Conservation (phyloP, 2,797 vertebrate genomes). For the Hipposideros larvatus region DNA sequence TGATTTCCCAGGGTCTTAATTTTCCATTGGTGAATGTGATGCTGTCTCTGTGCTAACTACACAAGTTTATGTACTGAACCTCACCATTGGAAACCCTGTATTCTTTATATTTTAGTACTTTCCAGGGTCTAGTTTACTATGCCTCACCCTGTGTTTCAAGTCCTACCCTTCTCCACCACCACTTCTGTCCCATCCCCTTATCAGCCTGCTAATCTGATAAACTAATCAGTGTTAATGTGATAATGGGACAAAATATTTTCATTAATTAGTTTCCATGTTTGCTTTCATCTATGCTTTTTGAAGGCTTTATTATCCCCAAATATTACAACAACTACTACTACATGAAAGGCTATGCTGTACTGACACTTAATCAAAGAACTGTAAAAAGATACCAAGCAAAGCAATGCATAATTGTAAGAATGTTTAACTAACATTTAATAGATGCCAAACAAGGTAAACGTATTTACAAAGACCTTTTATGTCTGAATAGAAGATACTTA, state of each 20-base stretch:
- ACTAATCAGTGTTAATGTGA: background rate
- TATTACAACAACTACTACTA: background rate
- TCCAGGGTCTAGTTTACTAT: background rate
- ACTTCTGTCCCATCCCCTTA: background rate
- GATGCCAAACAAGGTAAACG: conserved; percentile 54
- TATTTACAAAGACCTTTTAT: conserved; percentile 56
- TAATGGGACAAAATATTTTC: background rate
- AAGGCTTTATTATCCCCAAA: background rate
- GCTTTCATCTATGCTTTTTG: background rate
- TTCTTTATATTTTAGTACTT: background rate
- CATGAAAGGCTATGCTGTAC: conserved; percentile 22
- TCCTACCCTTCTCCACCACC: background rate
- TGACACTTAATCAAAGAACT: conserved; percentile 59
- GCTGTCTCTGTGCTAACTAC: background rate
- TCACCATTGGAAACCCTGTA: background rate
- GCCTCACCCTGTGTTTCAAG: background rate
- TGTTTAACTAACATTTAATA: conserved; percentile 58
- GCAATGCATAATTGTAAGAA: conserved; percentile 55
- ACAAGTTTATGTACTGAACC: background rate
- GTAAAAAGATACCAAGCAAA: conserved; percentile 62
- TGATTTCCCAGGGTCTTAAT: background rate
- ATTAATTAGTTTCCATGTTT: conserved; percentile 14
- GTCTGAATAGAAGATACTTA: conserved; percentile 28
- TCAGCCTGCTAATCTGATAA: conserved; percentile 42
- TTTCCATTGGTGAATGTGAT: conserved; percentile 18